Base-by-base conservation (phyloP, 2,888 invertebrate species). In the Melitaea athalia region DNA sequence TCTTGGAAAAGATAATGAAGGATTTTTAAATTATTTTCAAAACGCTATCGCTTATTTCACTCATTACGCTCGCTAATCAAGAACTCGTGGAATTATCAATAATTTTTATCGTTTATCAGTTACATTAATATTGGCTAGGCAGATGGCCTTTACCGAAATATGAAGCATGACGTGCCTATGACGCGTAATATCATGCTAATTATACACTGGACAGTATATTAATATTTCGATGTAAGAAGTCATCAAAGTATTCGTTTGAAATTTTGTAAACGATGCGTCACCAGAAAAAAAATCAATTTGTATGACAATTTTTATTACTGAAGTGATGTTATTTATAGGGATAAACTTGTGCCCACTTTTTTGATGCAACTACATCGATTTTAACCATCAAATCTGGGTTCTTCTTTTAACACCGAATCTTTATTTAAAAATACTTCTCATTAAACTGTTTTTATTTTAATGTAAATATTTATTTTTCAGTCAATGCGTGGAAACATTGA, bases 191-290 rank as follows among this genome's bases (percentile, higher is more conserved):
- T 57, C 38, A 59, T 63, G 59, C 65, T 64, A 66, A 69, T 67
- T 61, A 70, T 64, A 64, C 55, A 47, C 52, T 64, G 62, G 53
- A 17, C 42, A 62, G 4, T 15, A 53, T 64, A 67, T 62, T 59
- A 60, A 64, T 67, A 65, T 53, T 53, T 12, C 31, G 45, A 45
- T 64, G 52, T 31, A 60, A 62, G 50, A 71, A 68, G 61, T 55
- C 59, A 47, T 59, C 67, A 52, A 70, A 62, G 64, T 62, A 68
- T 49, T 65, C 47, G 31, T 47, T 42, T 53, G 57, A 59, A 64
- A 62, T 64, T 64, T 67, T 62, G 45, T 53, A 50, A 63, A 45
- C 38, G 38, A 52, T 43, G 71, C 69, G 69, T 72, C 67, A 64
- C 24, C 24, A 1, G 24, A 69, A 17, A 66, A 64, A 59, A 24